Conservation (phyloP, 2,888 invertebrate genomes). For the Brachynemurus nebulosus region DNA sequence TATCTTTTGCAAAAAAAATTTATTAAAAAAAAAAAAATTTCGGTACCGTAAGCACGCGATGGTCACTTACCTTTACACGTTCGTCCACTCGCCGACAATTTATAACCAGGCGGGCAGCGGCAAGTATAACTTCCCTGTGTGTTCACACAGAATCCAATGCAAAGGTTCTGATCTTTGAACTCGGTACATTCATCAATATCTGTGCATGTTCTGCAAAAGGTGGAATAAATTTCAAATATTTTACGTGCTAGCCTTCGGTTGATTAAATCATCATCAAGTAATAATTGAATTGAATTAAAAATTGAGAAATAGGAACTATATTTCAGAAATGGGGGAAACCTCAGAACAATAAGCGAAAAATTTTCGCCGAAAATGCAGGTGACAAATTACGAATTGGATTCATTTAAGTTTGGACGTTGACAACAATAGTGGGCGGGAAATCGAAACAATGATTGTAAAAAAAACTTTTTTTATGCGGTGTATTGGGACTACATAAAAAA, state of each 20-base stretch:
- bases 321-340: too few relatives aligned
- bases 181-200: slow-evolving; percentile 81
- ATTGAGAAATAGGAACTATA: too few relatives aligned
- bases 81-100: slow-evolving; percentile 54
- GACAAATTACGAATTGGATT: too few relatives aligned
- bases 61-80: slow-evolving; percentile 65
- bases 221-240: background rate
- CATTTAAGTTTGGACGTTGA: too few relatives aligned
- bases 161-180: slow-evolving; percentile 55
- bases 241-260: background rate
- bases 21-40: slow-evolving; percentile 1
- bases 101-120: slow-evolving; percentile 67
- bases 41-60: background rate
- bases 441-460: too few relatives aligned
- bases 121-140: slow-evolving; percentile 76
- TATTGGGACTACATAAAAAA: too few relatives aligned
- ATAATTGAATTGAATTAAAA: too few relatives aligned
- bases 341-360: too few relatives aligned
- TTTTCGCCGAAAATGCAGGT: too few relatives aligned
- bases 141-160: slow-evolving; percentile 69
- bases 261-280: background rate
- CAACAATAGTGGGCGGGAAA: too few relatives aligned
- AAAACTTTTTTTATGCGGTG: too few relatives aligned
- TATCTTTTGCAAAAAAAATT: slow-evolving; percentile 43
- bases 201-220: slow-evolving; percentile 43